A percentile compares a stretch with the other conserved stretches of the same genome.
phyloP scores from a whole-genome alignment of 2,113 vertebrate species.

The Hoplias malabaricus region DNA sequence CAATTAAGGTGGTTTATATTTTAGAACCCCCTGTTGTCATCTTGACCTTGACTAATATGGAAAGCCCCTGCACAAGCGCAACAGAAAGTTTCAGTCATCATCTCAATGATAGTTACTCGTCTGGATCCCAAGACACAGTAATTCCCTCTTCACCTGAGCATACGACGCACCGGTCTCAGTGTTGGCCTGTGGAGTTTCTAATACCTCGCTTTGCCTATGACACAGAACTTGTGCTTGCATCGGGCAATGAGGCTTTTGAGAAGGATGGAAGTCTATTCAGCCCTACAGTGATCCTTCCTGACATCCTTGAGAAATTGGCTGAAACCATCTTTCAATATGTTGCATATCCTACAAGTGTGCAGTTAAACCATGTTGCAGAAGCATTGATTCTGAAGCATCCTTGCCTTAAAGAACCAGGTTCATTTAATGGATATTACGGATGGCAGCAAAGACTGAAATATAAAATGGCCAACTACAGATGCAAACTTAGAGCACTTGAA shows the following conservation, averaged over 20 bases:
- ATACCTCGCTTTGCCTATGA: slow-evolving; percentile 43
- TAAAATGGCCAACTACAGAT: too few relatives aligned
- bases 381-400: slow-evolving; percentile 34
- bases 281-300: slow-evolving; percentile 30
- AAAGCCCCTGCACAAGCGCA: slow-evolving; percentile 5
- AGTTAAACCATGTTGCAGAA: slow-evolving; percentile 31
- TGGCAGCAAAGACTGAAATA: too few relatives aligned
- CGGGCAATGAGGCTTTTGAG: slow-evolving; percentile 38
- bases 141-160: slow-evolving; percentile 36
- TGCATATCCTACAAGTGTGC: slow-evolving; percentile 31
- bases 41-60: slow-evolving; percentile 4
- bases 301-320: slow-evolving; percentile 46
- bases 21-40: slow-evolving; percentile 20
- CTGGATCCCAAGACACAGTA: slow-evolving; percentile 10
- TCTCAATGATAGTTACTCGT: too few relatives aligned
- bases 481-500: too few relatives aligned
- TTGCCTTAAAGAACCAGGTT: too few relatives aligned
- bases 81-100: too few relatives aligned
- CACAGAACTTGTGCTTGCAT: slow-evolving; percentile 42
- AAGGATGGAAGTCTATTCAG: slow-evolving; percentile 39
- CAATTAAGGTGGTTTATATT: slow-evolving; percentile 42
- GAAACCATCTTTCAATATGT: slow-evolving; percentile 50
- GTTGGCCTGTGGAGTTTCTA: slow-evolving; percentile 36
- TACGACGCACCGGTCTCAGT: slow-evolving; percentile 2
- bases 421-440: too few relatives aligned